Evolutionary conservation across 2,888 invertebrate species (phyloP).

Genomic region (Lucinisca nassula): DNA sequence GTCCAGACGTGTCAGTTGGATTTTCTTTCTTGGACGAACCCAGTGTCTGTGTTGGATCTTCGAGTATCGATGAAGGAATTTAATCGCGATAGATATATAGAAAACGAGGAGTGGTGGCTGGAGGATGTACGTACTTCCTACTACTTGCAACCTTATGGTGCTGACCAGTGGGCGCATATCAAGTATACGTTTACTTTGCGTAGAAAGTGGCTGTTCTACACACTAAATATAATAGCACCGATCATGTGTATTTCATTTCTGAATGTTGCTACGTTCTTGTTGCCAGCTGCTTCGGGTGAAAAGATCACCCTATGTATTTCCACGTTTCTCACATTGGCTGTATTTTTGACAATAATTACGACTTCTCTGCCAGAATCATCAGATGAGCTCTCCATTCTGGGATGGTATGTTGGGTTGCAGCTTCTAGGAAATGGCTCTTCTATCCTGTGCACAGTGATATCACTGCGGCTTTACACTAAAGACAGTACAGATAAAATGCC

Average conservation of each 20-base stretch:
- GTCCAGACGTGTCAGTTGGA: slow-evolving; percentile 67
- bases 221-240: slow-evolving; percentile 47
- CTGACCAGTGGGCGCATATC: slow-evolving; percentile 38
- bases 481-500: slow-evolving; percentile 49
- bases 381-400: slow-evolving; percentile 68
- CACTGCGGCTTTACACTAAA: slow-evolving; percentile 59
- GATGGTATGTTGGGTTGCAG: slow-evolving; percentile 68
- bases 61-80: background rate
- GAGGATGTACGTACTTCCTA: background rate
- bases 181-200: slow-evolving; percentile 19
- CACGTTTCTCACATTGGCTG: slow-evolving; percentile 70
- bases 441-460: slow-evolving; percentile 63
- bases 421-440: slow-evolving; percentile 66
- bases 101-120: slow-evolving; percentile 52
- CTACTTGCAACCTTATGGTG: slow-evolving; percentile 6
- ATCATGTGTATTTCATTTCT: slow-evolving; percentile 53
- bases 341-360: slow-evolving; percentile 69
- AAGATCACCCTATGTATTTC: slow-evolving; percentile 60
- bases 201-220: slow-evolving; percentile 51
- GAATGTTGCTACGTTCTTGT: slow-evolving; percentile 45
- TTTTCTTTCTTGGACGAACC: slow-evolving; percentile 63
- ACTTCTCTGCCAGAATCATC: slow-evolving; percentile 71
- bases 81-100: slow-evolving; percentile 11
- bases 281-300: slow-evolving; percentile 58
- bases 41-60: background rate